These are phyloP conservation scores for Drosophila anomelani DNA, from an alignment of 2,888 invertebrate genomes.

Conservation along the genomic window DNA sequence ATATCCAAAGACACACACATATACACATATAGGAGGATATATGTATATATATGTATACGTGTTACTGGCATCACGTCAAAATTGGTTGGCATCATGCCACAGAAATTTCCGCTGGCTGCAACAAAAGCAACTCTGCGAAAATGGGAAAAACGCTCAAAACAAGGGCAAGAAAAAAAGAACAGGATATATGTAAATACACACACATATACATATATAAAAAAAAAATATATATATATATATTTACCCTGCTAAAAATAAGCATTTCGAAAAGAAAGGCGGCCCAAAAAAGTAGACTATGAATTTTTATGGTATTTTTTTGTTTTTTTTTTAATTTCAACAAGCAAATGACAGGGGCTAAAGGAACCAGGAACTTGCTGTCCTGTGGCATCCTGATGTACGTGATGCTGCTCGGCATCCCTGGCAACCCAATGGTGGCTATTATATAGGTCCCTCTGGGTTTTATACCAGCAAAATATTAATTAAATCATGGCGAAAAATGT, in stretches of 20 bases:
- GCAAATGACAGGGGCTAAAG: slow-evolving; percentile 10
- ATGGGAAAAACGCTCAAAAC: slow-evolving; percentile 26
- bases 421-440: slow-evolving; percentile 4
- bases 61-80: slow-evolving; percentile 64
- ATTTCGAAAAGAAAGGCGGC: not conserved
- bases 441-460: not conserved
- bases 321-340: slow-evolving; percentile 20
- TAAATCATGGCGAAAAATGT: not conserved
- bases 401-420: slow-evolving; percentile 12
- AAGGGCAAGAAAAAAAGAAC: slow-evolving; percentile 1
- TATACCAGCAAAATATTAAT: not conserved
- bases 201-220: not conserved
- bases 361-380: not conserved
- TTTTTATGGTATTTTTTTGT: slow-evolving; percentile 30
- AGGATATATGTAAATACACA: slow-evolving; percentile 14
- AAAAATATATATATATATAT: not conserved
- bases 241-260: too few relatives aligned
- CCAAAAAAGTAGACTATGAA: slow-evolving; percentile 30
- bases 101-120: slow-evolving; percentile 59
- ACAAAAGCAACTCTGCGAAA: slow-evolving; percentile 35
- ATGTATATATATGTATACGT: not conserved
- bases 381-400: slow-evolving; percentile 23
- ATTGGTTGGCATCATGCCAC: slow-evolving; percentile 73
- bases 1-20: slow-evolving; percentile 40
- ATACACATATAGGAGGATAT: slow-evolving; percentile 1